phyloP scores from a whole-genome alignment of 53 echinoderm and acorn worm species.

The Holothuria leucospilota region DNA sequence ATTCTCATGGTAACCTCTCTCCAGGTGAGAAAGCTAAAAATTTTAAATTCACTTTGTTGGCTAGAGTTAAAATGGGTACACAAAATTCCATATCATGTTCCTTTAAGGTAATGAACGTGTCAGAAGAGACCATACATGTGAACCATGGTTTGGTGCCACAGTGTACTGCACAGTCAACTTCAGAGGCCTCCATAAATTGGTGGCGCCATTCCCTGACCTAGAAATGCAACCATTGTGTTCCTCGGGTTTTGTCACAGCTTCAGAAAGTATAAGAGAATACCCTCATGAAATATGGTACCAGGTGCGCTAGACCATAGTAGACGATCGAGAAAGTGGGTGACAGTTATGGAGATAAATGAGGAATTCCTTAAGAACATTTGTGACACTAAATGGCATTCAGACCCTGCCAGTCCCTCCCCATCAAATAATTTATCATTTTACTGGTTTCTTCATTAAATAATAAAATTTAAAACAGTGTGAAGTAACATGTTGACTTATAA shows the following conservation, averaged over 20 bases:
- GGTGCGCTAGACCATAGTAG: background rate
- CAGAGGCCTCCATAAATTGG: slow-evolving; percentile 1
- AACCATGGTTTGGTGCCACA: no score
- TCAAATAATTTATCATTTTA: slow-evolving; percentile 24
- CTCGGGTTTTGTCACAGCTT: background rate
- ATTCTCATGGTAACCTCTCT: no score
- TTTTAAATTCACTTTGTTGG: no score
- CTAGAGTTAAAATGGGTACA: no score
- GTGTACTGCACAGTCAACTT: no score
- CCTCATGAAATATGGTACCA: slow-evolving; percentile 30
- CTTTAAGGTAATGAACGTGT: no score
- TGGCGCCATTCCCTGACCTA: slow-evolving; percentile 48
- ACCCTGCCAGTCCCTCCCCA: background rate
- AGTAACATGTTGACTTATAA: no score
- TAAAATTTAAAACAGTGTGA: slow-evolving; percentile 6
- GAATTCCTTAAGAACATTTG: slow-evolving; percentile 28
- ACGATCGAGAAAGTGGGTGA: slow-evolving; percentile 3
- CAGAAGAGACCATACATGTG: no score
- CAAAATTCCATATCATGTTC: no score
- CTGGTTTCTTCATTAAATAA: slow-evolving; percentile 19
- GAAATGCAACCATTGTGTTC: slow-evolving; percentile 5
- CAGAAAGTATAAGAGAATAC: no score
- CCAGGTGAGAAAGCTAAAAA: no score
- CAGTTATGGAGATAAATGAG: slow-evolving; percentile 50
- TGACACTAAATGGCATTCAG: background rate